Evolutionary conservation across 2,888 invertebrate species (phyloP).

Genomic region (Drosophila heteroneura): DNA sequence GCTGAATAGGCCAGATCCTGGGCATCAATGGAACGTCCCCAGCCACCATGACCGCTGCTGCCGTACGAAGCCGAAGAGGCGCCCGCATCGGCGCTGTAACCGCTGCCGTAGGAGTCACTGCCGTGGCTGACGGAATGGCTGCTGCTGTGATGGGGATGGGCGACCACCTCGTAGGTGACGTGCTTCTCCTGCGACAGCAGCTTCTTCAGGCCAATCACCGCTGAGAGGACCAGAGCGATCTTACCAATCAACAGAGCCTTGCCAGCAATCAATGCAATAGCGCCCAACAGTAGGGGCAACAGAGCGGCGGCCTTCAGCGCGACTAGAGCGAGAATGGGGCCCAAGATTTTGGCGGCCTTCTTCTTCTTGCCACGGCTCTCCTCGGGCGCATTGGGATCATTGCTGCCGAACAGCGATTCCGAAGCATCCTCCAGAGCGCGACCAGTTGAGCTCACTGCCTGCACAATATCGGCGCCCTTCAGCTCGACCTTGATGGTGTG

Average conservation of each 20-base stretch:
- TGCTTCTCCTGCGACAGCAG: slow-evolving; percentile 92
- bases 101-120: slow-evolving; percentile 87
- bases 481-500: slow-evolving; percentile 94
- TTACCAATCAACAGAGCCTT: slow-evolving; percentile 94
- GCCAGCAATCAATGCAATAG: slow-evolving; percentile 93
- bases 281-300: slow-evolving; percentile 91
- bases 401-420: slow-evolving; percentile 87
- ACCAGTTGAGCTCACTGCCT: slow-evolving; percentile 92
- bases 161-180: slow-evolving; percentile 94
- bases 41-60: slow-evolving; percentile 89
- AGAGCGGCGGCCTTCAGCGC: slow-evolving; percentile 92
- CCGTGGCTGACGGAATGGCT: slow-evolving; percentile 89
- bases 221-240: slow-evolving; percentile 92
- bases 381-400: slow-evolving; percentile 86
- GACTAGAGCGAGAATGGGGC: slow-evolving; percentile 91
- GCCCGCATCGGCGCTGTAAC: slow-evolving; percentile 87
- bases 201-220: slow-evolving; percentile 94
- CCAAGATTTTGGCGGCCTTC: slow-evolving; percentile 92
- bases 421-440: slow-evolving; percentile 92
- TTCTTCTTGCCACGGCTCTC: slow-evolving; percentile 93
- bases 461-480: slow-evolving; percentile 93
- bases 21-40: slow-evolving; percentile 91
- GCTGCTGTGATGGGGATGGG: slow-evolving; percentile 92
- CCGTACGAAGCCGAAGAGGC: slow-evolving; percentile 88
- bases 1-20: slow-evolving; percentile 93